Percentiles rank a stretch among this genome's conserved stretches.
phyloP scores from a whole-genome alignment of 2,888 invertebrate genomes.

The Cosmorhoe ocellata region DNA sequence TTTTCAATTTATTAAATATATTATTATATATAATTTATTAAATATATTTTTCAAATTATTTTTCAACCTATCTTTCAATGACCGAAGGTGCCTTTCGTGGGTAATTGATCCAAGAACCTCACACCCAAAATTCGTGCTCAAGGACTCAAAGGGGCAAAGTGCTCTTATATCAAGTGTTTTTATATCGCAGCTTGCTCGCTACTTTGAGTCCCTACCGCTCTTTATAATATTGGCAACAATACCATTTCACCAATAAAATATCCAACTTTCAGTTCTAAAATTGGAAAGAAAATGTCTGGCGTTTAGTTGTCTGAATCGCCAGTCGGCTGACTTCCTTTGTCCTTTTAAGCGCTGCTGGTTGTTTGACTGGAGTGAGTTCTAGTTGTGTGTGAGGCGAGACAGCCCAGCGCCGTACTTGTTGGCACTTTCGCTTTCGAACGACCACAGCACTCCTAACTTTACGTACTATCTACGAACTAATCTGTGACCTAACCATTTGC shows the following conservation, averaged over 20 bases:
- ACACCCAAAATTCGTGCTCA: constrained; percentile 49
- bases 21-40: no score
- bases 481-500: constrained; percentile 18
- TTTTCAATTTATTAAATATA: no score
- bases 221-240: background rate
- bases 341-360: constrained; percentile 46
- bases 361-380: constrained; percentile 38
- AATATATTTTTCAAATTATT: no score
- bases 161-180: constrained; percentile 30
- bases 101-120: constrained; percentile 29
- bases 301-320: constrained; percentile 27
- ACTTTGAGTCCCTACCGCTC: constrained; percentile 2
- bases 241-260: background rate
- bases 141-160: constrained; percentile 36
- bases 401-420: constrained; percentile 48
- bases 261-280: constrained; percentile 1
- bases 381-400: constrained; percentile 32
- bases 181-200: constrained; percentile 21
- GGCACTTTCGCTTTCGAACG: constrained; percentile 71
- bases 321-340: constrained; percentile 51
- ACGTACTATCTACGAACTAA: constrained; percentile 3
- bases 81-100: constrained; percentile 26
- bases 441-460: constrained; percentile 36
- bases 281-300: constrained; percentile 16
- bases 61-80: constrained; percentile 21